Conservation (phyloP, 2,113 vertebrate genomes). For the Microcebus jonahi region DNA sequence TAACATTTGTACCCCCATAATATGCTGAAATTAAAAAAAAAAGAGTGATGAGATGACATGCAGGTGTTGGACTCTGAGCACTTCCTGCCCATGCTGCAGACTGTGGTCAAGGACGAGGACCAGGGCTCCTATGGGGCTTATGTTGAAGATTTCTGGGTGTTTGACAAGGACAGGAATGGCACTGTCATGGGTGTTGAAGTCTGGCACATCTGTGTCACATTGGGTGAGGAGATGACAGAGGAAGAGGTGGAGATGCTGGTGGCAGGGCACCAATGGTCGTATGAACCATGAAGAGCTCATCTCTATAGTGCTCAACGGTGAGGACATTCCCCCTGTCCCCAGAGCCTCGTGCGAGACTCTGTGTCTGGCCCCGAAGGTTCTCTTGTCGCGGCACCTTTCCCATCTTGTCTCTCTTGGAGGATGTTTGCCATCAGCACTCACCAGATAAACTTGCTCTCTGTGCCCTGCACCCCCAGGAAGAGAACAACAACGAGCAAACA, state of each 20-base stretch:
- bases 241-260: constrained; percentile 91
- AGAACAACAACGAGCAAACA: neutral
- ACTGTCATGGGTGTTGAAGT: constrained; percentile 92
- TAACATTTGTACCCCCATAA: too few relatives aligned
- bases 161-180: constrained; percentile 92
- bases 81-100: constrained; percentile 91
- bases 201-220: constrained; percentile 91
- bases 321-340: neutral
- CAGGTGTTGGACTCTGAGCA: constrained; percentile 84
- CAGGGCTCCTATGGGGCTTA: constrained; percentile 89
- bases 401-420: neutral
- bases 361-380: neutral
- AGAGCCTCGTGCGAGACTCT: neutral
- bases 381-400: neutral
- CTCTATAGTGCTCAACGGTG: accelerated
- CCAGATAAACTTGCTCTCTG: constrained; percentile 65
- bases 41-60: constrained; percentile 87
- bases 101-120: constrained; percentile 89
- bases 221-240: constrained; percentile 93
- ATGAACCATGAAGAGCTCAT: constrained; percentile 88
- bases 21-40: too few relatives aligned
- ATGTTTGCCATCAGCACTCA: constrained; percentile 40
- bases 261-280: constrained; percentile 89
- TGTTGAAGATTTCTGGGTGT: constrained; percentile 88
- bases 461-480: neutral